phyloP scores from a whole-genome alignment of 2,113 vertebrate species.

The Cololabis saira region DNA sequence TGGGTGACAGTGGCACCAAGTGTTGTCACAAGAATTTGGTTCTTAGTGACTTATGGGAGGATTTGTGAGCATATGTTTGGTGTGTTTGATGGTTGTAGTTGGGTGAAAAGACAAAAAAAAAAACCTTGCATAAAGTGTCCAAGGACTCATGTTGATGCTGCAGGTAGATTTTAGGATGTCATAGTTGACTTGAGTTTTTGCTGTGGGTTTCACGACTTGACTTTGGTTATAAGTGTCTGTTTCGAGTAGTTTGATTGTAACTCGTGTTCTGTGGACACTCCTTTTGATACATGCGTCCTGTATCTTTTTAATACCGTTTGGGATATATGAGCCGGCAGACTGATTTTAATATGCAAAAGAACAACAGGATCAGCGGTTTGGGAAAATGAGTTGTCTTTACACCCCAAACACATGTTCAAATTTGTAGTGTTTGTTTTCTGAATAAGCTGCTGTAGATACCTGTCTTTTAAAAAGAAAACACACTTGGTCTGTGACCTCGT shows the following conservation, averaged over 20 bases:
- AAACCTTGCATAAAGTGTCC: no score
- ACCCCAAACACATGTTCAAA: slow-evolving; percentile 25
- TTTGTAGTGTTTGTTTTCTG: slow-evolving; percentile 37
- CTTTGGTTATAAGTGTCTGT: no score
- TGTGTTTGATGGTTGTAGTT: slow-evolving; percentile 4
- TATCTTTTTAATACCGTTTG: no score
- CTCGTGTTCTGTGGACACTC: no score
- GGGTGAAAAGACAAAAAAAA: background rate
- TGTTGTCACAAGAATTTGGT: slow-evolving; percentile 38
- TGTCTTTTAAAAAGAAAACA: slow-evolving; percentile 49
- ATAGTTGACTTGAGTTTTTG: no score
- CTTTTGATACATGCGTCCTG: no score
- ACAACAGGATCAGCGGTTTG: no score
- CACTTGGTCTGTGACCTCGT: slow-evolving; percentile 57
- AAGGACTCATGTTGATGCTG: no score
- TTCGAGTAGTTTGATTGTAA: no score
- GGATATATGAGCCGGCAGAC: no score
- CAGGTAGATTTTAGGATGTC: background rate
- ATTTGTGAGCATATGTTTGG: background rate
- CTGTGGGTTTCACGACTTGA: no score
- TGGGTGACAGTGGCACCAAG: slow-evolving; percentile 23
- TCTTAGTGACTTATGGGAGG: slow-evolving; percentile 26
- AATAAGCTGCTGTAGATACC: slow-evolving; percentile 26
- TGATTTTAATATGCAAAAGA: no score
- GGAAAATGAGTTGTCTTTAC: slow-evolving; percentile 25